Evolutionary conservation across 2,888 invertebrate genomes (phyloP), one percentile per base, ranked within the genome.

Genomic region (Amblyjoppa fuscipennis): DNA sequence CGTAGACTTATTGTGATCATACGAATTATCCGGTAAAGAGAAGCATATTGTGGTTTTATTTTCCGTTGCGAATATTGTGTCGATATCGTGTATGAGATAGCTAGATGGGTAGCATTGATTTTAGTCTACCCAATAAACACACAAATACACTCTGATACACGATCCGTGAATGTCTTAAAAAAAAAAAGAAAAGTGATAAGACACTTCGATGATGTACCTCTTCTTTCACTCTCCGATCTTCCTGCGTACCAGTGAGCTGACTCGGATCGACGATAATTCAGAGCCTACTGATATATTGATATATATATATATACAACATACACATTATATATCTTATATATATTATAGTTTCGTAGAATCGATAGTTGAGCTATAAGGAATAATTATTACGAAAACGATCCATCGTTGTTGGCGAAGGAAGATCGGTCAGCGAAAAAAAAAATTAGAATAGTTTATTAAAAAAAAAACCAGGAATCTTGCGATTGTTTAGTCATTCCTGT

Each of bases 401-500:
- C 41, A 16, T 38, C 64, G 71, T 56, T 84, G 81, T 84, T 79
- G 71, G 64, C 16, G 38, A 38, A 64, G 64, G 38, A 64, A 64
- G 64, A 64, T 64, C 64, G 31, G 9, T 20, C 64, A 13, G 64
- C 31, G 64, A 81, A 45, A 74, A 69, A 66, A 76, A 70, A 86
- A 84, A 51, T 20, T 75, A 74, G 73, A 84, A 49, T 75, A 71
- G 66, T 53, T 84, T 78, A 73, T 78, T 75, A 73, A 31, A 66
- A 66, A 59, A 38, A 66, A 59, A 49, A 53, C 68, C 81, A 71
- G 77, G 81, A 77, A 68, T 71, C 78, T 82, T 81, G 82, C 78
- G 53, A 81, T 82, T 86, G 83, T 83, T 86, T 80, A 87, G 85
- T 87, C 86, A 87, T 87, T 88, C 86, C 87, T 85, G 87, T 87